Conservation (phyloP, 1,140 invertebrate species). For the Sitophilus oryzae region DNA sequence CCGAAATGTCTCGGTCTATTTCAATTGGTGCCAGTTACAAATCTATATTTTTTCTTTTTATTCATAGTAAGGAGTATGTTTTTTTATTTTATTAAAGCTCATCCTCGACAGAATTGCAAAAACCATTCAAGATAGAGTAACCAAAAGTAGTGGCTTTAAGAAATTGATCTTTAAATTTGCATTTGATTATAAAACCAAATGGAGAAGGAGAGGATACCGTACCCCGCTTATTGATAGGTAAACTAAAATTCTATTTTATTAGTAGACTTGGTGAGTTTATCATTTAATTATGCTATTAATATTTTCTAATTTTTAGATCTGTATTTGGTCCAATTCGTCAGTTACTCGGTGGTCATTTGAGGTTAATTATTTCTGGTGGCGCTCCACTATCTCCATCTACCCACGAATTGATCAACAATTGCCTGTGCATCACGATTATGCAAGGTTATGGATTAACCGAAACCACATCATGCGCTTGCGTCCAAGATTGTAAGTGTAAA, state of each 20-base stretch:
- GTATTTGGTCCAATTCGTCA: slow-evolving; percentile 73
- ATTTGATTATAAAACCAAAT: slow-evolving; percentile 84
- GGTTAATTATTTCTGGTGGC: slow-evolving; percentile 85
- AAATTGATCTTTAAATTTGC: slow-evolving; percentile 85
- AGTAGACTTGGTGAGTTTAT: too few relatives aligned
- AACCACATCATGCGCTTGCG: slow-evolving; percentile 87
- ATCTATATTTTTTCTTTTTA: background rate
- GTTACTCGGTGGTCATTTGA: slow-evolving; percentile 80
- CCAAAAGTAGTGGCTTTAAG: slow-evolving; percentile 65
- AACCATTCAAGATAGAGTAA: slow-evolving; percentile 87
- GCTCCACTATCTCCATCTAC: slow-evolving; percentile 94
- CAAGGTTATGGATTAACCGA: slow-evolving; percentile 98
- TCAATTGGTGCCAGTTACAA: background rate
- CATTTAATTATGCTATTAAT: too few relatives aligned
- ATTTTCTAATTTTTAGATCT: slow-evolving; percentile 47
- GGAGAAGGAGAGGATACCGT: slow-evolving; percentile 76
- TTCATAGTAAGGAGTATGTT: slow-evolving; percentile 3
- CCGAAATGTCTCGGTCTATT: too few relatives aligned
- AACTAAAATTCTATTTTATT: slow-evolving; percentile 3
- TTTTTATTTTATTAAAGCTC: slow-evolving; percentile 49
- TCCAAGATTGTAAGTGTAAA: slow-evolving; percentile 78
- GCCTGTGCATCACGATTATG: slow-evolving; percentile 82
- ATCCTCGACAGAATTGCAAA: slow-evolving; percentile 95
- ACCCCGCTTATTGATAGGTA: slow-evolving; percentile 74
- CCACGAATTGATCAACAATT: slow-evolving; percentile 89